Base-by-base conservation (phyloP, 2,888 invertebrate species). In the Schizaphis graminum region DNA sequence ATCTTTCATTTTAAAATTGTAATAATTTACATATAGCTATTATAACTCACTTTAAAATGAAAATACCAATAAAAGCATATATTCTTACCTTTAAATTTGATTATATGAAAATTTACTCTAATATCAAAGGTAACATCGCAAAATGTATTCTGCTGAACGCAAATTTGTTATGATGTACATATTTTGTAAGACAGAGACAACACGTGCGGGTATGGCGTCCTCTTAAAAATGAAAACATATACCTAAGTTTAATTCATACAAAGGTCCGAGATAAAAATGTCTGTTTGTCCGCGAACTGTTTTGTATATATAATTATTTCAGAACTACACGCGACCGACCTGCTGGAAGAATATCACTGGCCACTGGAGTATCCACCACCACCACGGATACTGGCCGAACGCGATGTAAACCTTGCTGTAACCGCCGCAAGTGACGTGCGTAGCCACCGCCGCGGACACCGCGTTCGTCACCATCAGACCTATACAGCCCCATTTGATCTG, bases 361-460 rank as follows among this genome's bases (percentile, higher is more conserved):
- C 97, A 97, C 95, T 97, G 97, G 35, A 97, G 95, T 95, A 97
- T 95, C 95, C 97, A 97, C 97, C 97, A 98, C 84, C 96, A 94
- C 97, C 97, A 97, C 44, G 97, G 97, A 95, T 97, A 97, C 94
- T 97, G 97, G 90, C 96, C 96, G 89, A 97, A 96, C 95, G 96
- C 96, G 95, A 97, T 97, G 96, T 98, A 98, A 41, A 97, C 96
- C 0, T 96, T 97, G 7, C 95, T 95, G 1, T 96, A 97, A 94
- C 97, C 97, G 28, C 96, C 97, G 95, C 97, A 97, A 95, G 96
- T 96, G 95, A 97, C 96, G 95, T 97, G 97, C 95, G 97, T 97
- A 3, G 97, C 97, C 0, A 97, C 96, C 89, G 97, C 95, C 0
- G 97, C 97, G 0, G 97, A 97, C 95, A 97, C 96, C 0, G 96